Evolutionary conservation across 2,797 vertebrate species (phyloP).

Genomic region (Enteromius mattozi): DNA sequence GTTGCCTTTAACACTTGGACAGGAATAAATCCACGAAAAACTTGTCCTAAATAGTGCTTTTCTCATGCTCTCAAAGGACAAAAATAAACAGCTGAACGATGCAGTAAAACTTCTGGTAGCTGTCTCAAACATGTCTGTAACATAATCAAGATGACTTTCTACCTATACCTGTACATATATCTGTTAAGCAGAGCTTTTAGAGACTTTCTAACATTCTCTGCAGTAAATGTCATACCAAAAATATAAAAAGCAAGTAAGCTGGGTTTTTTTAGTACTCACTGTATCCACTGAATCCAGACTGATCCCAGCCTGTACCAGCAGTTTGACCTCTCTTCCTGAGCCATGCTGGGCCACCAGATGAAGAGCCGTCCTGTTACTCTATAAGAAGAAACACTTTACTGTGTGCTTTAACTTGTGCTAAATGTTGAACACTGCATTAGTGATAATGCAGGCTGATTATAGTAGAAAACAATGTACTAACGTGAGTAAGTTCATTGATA

Average conservation of each 20-base stretch:
- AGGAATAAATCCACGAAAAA: background rate
- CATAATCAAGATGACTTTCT: background rate
- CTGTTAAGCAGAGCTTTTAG: background rate
- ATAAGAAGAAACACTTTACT: conserved; percentile 30
- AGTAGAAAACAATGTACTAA: conserved; percentile 58
- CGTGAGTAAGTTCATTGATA: conserved; percentile 81
- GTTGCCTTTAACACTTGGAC: background rate
- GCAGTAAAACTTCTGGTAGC: background rate
- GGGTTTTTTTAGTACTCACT: conserved; percentile 71
- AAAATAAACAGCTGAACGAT: background rate
- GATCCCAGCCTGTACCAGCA: conserved; percentile 82
- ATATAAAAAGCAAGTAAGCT: background rate
- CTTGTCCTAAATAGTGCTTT: background rate
- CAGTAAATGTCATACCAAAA: background rate
- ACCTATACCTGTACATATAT: background rate
- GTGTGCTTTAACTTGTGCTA: background rate
- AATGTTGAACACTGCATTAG: background rate
- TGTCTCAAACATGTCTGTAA: background rate
- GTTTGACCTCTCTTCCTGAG: conserved; percentile 72
- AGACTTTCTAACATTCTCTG: background rate
- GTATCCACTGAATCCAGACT: conserved; percentile 76
- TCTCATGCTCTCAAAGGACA: background rate
- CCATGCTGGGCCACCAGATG: conserved; percentile 82
- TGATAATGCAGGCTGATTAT: background rate
- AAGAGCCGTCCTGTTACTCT: conserved; percentile 86